Evolutionary conservation across 1,140 invertebrate species (phyloP).

Genomic region (Drosophila hydei): DNA sequence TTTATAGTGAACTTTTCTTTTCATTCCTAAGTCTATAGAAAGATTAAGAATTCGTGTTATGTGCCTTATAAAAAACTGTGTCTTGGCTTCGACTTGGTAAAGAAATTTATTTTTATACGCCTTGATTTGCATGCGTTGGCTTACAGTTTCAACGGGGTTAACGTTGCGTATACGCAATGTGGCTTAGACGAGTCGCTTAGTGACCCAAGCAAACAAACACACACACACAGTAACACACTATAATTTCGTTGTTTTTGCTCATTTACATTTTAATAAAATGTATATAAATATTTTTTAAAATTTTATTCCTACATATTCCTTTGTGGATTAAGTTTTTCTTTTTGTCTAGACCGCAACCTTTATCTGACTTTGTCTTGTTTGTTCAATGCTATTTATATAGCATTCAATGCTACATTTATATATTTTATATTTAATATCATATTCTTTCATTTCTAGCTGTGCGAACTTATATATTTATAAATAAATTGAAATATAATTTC

Average conservation of each 20-base stretch:
- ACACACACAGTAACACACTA: neutral
- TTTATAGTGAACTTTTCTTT: too few species aligned
- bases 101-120: neutral
- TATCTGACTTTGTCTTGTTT: too few species aligned
- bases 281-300: too few species aligned
- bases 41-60: too few species aligned
- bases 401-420: too few species aligned
- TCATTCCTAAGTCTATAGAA: too few species aligned
- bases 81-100: neutral
- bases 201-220: constrained; percentile 17
- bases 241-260: constrained; percentile 20
- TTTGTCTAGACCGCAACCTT: too few species aligned
- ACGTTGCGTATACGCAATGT: constrained; percentile 45
- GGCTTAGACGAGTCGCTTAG: neutral
- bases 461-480: too few species aligned
- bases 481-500: too few species aligned
- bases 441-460: too few species aligned
- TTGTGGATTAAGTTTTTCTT: constrained; percentile 46
- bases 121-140: constrained; percentile 40
- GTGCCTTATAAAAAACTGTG: neutral
- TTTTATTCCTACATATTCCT: constrained; percentile 18
- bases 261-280: constrained; percentile 14
- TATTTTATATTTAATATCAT: too few species aligned
- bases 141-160: constrained; percentile 30
- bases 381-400: too few species aligned